Percentiles rank a stretch among this genome's conserved stretches.
Evolutionary conservation across 2,888 invertebrate species (phyloP).

Genomic region (Gibbula magus): DNA sequence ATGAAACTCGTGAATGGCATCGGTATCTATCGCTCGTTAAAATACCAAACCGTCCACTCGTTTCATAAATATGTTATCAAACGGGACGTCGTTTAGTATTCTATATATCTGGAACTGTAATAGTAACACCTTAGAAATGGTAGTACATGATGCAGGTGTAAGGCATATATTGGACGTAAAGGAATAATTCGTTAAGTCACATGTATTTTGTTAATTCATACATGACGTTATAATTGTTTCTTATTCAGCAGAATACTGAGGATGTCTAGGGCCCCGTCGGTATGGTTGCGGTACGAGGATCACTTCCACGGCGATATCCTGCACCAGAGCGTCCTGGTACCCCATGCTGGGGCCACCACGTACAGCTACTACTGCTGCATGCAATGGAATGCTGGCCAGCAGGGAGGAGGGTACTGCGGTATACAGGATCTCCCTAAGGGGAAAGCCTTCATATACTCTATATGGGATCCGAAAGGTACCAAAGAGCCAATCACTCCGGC

Average conservation of each 20-base stretch:
- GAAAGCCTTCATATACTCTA: slow-evolving; percentile 47
- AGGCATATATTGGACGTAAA: no score
- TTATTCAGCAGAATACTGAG: not conserved
- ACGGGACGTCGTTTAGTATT: no score
- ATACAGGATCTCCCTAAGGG: slow-evolving; percentile 50
- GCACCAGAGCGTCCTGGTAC: not conserved
- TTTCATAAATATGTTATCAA: no score
- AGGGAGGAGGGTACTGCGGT: slow-evolving; percentile 55
- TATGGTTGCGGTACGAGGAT: not conserved
- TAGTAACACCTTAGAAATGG: no score
- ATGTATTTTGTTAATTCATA: no score
- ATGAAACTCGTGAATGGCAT: no score
- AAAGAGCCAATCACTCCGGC: slow-evolving; percentile 9
- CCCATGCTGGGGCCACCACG: slow-evolving; percentile 24
- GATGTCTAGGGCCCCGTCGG: not conserved
- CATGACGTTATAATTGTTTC: no score
- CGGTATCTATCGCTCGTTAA: no score
- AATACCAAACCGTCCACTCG: no score
- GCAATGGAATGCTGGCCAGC: slow-evolving; percentile 48
- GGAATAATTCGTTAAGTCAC: no score
- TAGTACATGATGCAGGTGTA: no score
- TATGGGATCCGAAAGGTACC: slow-evolving; percentile 45
- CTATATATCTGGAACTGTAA: no score
- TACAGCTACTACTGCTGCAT: slow-evolving; percentile 54
- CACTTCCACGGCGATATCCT: not conserved